A percentile compares a stretch with the other conserved stretches of the same genome.
phyloP scores from a whole-genome alignment of 1,140 invertebrate genomes.

The Asobara japonica region DNA sequence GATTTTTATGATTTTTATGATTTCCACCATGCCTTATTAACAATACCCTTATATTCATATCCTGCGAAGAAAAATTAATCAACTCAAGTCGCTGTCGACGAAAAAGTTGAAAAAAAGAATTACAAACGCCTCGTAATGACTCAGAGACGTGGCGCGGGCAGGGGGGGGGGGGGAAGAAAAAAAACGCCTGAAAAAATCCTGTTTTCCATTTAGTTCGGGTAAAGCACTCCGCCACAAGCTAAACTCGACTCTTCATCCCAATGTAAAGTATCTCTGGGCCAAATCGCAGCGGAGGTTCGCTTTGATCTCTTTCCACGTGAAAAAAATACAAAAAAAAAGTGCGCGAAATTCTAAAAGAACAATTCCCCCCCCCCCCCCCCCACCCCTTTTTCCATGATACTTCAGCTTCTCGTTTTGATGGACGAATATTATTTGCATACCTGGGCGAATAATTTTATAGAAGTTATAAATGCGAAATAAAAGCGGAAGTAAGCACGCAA shows the following conservation, averaged over 20 bases:
- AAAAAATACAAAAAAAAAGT: conserved; percentile 4
- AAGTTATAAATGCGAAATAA: conserved; percentile 2
- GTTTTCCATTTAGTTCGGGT: neutral
- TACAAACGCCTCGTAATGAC: neutral
- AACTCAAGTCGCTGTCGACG: too few relatives aligned
- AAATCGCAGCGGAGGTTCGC: conserved; percentile 18
- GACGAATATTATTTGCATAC: conserved; percentile 9
- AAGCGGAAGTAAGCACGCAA: neutral
- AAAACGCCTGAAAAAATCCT: neutral
- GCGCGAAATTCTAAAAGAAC: neutral
- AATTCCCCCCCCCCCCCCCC: conserved; percentile 7
- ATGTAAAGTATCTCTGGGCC: conserved; percentile 23
- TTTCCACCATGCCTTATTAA: too few relatives aligned
- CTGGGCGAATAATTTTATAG: neutral
- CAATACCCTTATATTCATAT: too few relatives aligned
- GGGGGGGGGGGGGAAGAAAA: too few relatives aligned
- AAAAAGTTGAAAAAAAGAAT: too few relatives aligned
- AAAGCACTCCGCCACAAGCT: conserved; percentile 2
- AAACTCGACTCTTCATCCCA: conserved; percentile 5
- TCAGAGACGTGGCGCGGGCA: neutral
- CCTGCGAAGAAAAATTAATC: too few relatives aligned
- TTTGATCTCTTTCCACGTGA: conserved; percentile 4
- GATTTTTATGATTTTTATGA: too few relatives aligned
- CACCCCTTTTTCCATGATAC: neutral
- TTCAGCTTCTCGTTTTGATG: conserved; percentile 10